Base-by-base conservation (phyloP, 2,888 invertebrate species). In the Scaeva pyrastri region DNA sequence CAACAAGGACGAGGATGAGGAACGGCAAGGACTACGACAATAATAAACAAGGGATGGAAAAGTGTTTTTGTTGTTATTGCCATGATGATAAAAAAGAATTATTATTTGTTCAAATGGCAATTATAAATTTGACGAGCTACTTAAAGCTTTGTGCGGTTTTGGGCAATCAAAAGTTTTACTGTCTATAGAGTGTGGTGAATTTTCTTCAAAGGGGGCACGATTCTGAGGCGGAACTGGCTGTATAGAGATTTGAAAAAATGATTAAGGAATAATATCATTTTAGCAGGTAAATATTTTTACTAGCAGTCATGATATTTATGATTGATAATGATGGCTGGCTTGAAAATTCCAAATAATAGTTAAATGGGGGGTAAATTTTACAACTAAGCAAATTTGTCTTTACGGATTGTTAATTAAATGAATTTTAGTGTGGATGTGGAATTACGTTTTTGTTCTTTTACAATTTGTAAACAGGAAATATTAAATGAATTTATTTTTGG, bases 91-190 rank as follows among this genome's bases (percentile, higher is more conserved):
- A 60, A 60, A 19, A 50, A 52, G 23, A 58, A 58, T 10, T 14
- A 39, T 60, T 41, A 41, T 60, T 60, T 41, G 60, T 60, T 41
- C 21, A 60, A 41, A 31, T 36, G 19, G 60, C 39, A 60, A 39
- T 60, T 39, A 60, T 21, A 60, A 21, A 60, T 21, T 60, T 60
- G 39, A 60, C 16, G 39, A 60, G 60, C 39, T 60, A 60, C 58
- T 60, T 21, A 39, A 21, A 39, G 31, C 31, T 31, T 31, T 60
- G 39, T 60, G 60, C 19, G 60, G 39, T 19, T 60, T 14, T 1
- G 8, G 39, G 39, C 60, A 60, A 39, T 60, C 19, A 60, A 60
- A 60, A 39, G 3, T 41, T 60, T 21, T 14, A 60, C 39, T 60
- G 60, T 60, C 14, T 19, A 19, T n/a, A 19, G 19, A 48, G 48